Evolutionary conservation across 2,113 vertebrate genomes (phyloP), one percentile per base, ranked within the genome.

Genomic region (Perccottus glenii): DNA sequence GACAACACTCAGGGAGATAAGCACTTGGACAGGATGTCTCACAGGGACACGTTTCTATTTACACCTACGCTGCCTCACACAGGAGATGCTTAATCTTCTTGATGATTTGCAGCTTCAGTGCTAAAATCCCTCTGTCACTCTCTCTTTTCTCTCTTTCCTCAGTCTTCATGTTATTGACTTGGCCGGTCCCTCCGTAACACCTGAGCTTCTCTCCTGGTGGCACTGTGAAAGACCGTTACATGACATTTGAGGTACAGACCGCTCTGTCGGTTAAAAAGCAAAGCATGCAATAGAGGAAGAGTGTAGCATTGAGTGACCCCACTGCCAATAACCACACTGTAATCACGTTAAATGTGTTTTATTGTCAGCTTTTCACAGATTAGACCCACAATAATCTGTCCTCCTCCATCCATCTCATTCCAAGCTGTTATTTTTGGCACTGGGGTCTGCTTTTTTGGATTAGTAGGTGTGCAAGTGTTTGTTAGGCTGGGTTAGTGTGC

Each of bases 281-380:
- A 62, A 38, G 27, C 65, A 19, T 38, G 49, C 56, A 70, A 64
- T 49, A 58, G 12, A 40, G 58, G 55, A 44, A 45, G 44, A 67
- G 70, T 2, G 3, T 35, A 0, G 71, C 73, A 52, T 11, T 35
- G 69, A 75, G 67, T 78, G 81, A 83, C 82, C 59, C 60, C 32
- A 71, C 9, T 80, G 87, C 82, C 84, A 84, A 81, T 86, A 86
- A 83, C 84, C 11, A 67, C 60, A 19, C 78, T 75, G 85, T 91
- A 92, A 90, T 92, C 90, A 90, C 80, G 89, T 87, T 80, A 87
- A 90, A 89, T 87, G 89, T 90, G 82, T 89, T 92, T 88, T 83
- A 90, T 90, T 90, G 88, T 90, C 87, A 85, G 85, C 84, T 90
- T 90, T 89, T 87, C 81, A 78, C 80, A 90, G 90, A 93, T 92